Evolutionary conservation across 2,888 invertebrate genomes (phyloP), one percentile per base, ranked within the genome.

Genomic region (Rhaphigaster nebulosa): DNA sequence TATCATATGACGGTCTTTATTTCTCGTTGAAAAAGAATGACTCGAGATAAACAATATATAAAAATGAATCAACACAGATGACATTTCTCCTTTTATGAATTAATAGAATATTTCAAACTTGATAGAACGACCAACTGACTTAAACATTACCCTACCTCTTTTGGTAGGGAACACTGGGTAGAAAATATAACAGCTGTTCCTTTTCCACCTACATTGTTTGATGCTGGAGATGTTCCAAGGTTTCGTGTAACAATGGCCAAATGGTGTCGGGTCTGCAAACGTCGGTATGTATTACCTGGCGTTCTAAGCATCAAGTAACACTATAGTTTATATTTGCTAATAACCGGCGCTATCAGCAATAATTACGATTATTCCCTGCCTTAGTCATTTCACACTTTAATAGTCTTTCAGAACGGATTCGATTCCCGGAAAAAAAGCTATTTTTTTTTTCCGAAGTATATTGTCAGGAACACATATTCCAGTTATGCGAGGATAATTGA

Each of bases 201-300:
- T 38, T 23, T 76, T 38, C 70, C 70, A 76, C 38, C 70, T 34
- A 29, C 70, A 76, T 76, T 76, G 70, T 76, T 76, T 6, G 15
- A 76, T 76, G 29, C 70, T 76, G 70, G 70, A 76, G 70, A 20
- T 23, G 70, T 34, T 76, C 70, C 70, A 76, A 76, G 70, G 38
- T 6, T 76, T 20, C 38, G 0, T 29, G 70, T 76, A 38, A 76
- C 70, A 76, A 76, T 76, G n/a, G 70, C 18, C 34, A 38, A 76
- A 76, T 76, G 38, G 70, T 76, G 70, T 29, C 18, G 13, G 29
- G 26, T 38, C 1, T 76, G 38, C 38, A 8, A 38, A 76, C 70
- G 38, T 76, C 70, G 20, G 70, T 20, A 34, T 76, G 5, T 20
- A 34, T 76, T 76, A 38, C 20, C 34, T 1, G 13, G 20, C 38